Base-by-base conservation (phyloP, 2,797 vertebrate genomes). In the Ceyx erithaca region DNA sequence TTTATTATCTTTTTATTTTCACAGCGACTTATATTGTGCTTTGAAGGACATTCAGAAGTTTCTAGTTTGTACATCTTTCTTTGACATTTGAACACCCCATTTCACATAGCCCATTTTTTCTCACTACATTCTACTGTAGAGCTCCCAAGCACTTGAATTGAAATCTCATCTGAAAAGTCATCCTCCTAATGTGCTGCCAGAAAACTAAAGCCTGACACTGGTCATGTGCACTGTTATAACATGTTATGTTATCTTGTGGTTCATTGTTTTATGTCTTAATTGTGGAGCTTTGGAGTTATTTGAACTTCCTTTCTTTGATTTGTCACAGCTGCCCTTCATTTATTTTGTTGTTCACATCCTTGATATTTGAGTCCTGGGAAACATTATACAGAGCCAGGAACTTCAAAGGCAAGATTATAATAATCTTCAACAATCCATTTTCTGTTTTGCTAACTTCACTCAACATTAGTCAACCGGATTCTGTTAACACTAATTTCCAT, bases 311-410 rank as follows among this genome's bases (percentile, higher is more conserved):
- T 86, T 58, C 62, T 85, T 89, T 63, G 61, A 77, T 83, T 86
- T 92, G 64, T 70, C 21, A 89, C 87, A 91, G 77, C 89, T 85
- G 79, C 33, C 64, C 12, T 73, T 89, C 72, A 80, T 85, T 92
- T 70, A 85, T 94, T 87, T 73, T 82, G 64, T 4, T 4, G 57
- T 46, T 94, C 48, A 73, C 26, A 89, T 59, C 79, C 68, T 85
- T 89, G 46, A 69, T 69, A 61, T 89, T 72, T 89, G 71, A 87
- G 35, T 72, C 31, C 76, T 87, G 43, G 76, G 57, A 92, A 89
- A 82, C 30, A 87, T 80, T 72, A 63, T 31, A 85, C 14, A 70
- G 52, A 25, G 30, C 76, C 76, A 92, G 31, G 48, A 71, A 85
- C 71, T 82, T 91, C 85, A 92, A 91, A 89, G 69, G 80, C 33